Percentiles rank a stretch among this genome's conserved stretches.
These are phyloP conservation scores for Pterobdella sp. DNA, from an alignment of 2,888 invertebrate genomes.

Conservation along the genomic window DNA sequence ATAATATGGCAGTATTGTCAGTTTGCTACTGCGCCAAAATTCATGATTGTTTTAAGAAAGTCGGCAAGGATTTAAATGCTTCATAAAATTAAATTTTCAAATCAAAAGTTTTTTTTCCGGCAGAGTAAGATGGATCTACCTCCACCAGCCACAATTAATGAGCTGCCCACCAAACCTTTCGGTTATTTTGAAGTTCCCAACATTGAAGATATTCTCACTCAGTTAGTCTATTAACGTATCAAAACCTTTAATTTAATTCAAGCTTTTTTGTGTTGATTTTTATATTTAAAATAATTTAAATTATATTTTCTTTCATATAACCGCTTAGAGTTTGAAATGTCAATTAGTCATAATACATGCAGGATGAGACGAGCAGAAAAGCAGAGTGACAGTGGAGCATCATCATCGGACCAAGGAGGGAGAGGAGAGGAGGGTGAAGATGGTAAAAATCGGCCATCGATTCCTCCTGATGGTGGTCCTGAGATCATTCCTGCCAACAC, in stretches of 20 bases:
- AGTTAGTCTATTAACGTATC: not conserved
- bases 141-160: slow-evolving; percentile 59
- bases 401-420: not conserved
- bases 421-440: slow-evolving; percentile 32
- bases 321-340: too few relatives aligned
- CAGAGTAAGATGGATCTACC: slow-evolving; percentile 65
- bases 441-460: not conserved
- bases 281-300: too few relatives aligned
- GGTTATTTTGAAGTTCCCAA: slow-evolving; percentile 63
- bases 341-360: too few relatives aligned
- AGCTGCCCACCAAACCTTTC: slow-evolving; percentile 73
- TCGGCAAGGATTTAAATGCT: too few relatives aligned
- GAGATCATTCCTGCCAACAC: slow-evolving; percentile 20
- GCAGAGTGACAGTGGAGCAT: not conserved
- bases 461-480: slow-evolving; percentile 23
- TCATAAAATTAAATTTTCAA: too few relatives aligned
- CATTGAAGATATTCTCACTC: slow-evolving; percentile 42
- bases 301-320: too few relatives aligned
- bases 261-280: too few relatives aligned
- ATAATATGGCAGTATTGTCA: too few relatives aligned
- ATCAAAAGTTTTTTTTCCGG: too few relatives aligned
- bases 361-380: not conserved
- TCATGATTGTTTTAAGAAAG: too few relatives aligned
- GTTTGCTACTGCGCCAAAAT: too few relatives aligned
- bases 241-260: too few relatives aligned